These are phyloP conservation scores for Pissodes strobi DNA, from an alignment of 1,140 invertebrate genomes.

Conservation along the genomic window DNA sequence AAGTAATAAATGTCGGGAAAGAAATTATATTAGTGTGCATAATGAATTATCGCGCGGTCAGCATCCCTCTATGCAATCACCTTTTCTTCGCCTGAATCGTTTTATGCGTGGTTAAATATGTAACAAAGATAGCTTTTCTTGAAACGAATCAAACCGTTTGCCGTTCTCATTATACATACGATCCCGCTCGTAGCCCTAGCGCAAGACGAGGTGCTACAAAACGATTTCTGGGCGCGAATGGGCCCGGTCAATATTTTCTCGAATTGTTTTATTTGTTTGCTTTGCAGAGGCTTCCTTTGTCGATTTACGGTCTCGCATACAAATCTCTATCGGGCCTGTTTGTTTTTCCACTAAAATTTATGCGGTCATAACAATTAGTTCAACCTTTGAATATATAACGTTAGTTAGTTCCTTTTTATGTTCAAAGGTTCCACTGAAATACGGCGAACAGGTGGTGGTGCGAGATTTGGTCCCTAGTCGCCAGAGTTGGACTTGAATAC, in stretches of 20 bases:
- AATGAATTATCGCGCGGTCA: slow-evolving; percentile 10
- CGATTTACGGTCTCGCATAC: slow-evolving; percentile 25
- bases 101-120: slow-evolving; percentile 36
- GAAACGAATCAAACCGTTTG: slow-evolving; percentile 23
- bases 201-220: slow-evolving; percentile 29
- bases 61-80: slow-evolving; percentile 26
- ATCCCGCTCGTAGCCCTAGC: slow-evolving; percentile 8
- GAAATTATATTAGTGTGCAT: slow-evolving; percentile 13
- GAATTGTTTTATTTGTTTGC: slow-evolving; percentile 29
- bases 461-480: background rate
- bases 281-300: slow-evolving; percentile 22
- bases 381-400: no score
- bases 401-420: slow-evolving; percentile 10
- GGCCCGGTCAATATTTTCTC: slow-evolving; percentile 28
- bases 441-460: slow-evolving; percentile 10
- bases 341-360: slow-evolving; percentile 25
- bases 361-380: slow-evolving; percentile 33
- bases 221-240: slow-evolving; percentile 26
- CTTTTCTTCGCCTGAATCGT: slow-evolving; percentile 24
- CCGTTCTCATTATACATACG: slow-evolving; percentile 9
- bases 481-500: background rate
- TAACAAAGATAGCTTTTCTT: slow-evolving; percentile 39
- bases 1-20: background rate
- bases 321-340: slow-evolving; percentile 19
- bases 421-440: slow-evolving; percentile 7